Percentiles rank a stretch among this genome's conserved stretches.
These are phyloP conservation scores for Diabrotica balteata DNA, from an alignment of 2,888 invertebrate species.

Conservation along the genomic window DNA sequence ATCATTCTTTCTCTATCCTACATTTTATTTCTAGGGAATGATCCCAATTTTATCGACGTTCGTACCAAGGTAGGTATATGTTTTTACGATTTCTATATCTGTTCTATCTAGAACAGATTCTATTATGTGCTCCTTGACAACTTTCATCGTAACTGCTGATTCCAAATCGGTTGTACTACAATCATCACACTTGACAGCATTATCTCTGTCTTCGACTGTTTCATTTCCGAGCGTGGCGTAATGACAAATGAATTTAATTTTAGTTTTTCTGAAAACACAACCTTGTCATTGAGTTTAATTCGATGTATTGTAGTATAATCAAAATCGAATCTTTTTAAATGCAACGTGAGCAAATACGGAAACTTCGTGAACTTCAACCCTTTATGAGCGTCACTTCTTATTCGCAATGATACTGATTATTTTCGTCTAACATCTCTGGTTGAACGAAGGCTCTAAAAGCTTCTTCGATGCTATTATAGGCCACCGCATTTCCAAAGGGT, in stretches of 20 bases:
- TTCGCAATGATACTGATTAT: constrained; percentile 88
- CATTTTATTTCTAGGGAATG: no score
- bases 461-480: constrained; percentile 82
- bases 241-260: constrained; percentile 78
- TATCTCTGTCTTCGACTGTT: constrained; percentile 60
- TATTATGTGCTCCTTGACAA: constrained; percentile 61
- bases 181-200: constrained; percentile 67
- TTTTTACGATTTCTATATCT: no score
- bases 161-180: constrained; percentile 74
- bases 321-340: constrained; percentile 89
- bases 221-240: constrained; percentile 52
- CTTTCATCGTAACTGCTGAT: constrained; percentile 73
- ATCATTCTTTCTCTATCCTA: no score
- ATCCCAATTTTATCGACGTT: no score
- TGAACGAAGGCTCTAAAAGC: constrained; percentile 84
- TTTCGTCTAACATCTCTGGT: constrained; percentile 81
- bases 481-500: constrained; percentile 78
- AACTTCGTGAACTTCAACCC: constrained; percentile 86
- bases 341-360: constrained; percentile 85
- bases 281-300: constrained; percentile 88
- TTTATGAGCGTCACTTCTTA: constrained; percentile 88
- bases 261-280: constrained; percentile 80
- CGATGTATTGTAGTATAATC: constrained; percentile 84
- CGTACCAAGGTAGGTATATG: no score
- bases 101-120: no score